Conservation (phyloP, 2,888 invertebrate species). For the Leptura quadrifasciata region DNA sequence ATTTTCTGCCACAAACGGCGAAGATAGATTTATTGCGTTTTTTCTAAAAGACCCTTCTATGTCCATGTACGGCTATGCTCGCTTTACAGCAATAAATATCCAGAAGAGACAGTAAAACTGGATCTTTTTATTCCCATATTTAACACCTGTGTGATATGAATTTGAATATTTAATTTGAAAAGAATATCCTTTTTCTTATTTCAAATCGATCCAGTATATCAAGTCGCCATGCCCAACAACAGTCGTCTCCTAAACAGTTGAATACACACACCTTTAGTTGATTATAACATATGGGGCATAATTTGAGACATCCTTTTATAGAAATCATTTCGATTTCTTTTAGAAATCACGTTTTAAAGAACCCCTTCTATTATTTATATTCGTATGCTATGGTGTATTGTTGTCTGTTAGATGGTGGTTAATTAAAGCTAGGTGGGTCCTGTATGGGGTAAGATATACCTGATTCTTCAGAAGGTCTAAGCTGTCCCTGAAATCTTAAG, state of each 20-base stretch:
- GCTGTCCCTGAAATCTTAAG: too few species aligned
- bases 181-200: conserved; percentile 50
- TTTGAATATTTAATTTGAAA: conserved; percentile 55
- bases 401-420: conserved; percentile 26
- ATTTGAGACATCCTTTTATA: conserved; percentile 67
- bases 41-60: neutral
- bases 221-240: conserved; percentile 38
- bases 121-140: conserved; percentile 31
- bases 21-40: too few species aligned
- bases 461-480: too few species aligned
- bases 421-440: conserved; percentile 28
- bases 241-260: conserved; percentile 35
- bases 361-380: conserved; percentile 27
- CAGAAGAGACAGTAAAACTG: conserved; percentile 12
- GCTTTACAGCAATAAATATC: conserved; percentile 14
- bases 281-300: conserved; percentile 68
- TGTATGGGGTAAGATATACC: neutral
- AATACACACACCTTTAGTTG: conserved; percentile 52
- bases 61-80: conserved; percentile 8
- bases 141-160: conserved; percentile 53
- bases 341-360: conserved; percentile 31
- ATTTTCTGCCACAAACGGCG: too few species aligned
- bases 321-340: conserved; percentile 44
- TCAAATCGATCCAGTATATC: conserved; percentile 53
- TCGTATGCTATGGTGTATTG: conserved; percentile 22